Conservation (phyloP, 2,797 vertebrate genomes). For the Thamnophis elegans region DNA sequence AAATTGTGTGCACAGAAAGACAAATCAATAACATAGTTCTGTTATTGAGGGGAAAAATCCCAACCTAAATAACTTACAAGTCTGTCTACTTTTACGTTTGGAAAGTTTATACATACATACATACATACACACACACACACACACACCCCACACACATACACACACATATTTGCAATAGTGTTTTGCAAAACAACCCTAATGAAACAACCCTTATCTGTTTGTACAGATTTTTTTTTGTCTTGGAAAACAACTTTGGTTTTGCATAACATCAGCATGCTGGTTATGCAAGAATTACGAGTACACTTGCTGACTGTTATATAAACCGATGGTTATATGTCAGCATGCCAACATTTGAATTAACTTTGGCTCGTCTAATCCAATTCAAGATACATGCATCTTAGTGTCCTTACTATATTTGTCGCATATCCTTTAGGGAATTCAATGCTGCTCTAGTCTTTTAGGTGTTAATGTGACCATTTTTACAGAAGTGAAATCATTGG, state of each 20-base stretch:
- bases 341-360: not conserved
- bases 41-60: not conserved
- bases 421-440: not conserved
- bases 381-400: not conserved
- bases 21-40: not conserved
- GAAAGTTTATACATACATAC: too few relatives aligned
- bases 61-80: not conserved
- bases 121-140: too few relatives aligned
- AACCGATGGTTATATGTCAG: not conserved
- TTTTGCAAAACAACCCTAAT: not conserved
- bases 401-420: not conserved
- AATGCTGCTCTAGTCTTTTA: not conserved
- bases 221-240: not conserved
- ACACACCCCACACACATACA: too few relatives aligned
- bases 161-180: not conserved
- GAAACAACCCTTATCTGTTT: not conserved
- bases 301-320: constrained; percentile 1
- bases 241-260: not conserved
- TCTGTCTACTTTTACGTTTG: not conserved
- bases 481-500: not conserved
- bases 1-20: not conserved
- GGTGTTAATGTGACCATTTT: constrained; percentile 10
- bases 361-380: not conserved
- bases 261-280: not conserved
- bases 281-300: constrained; percentile 12